Conservation (phyloP, 2,888 invertebrate species). For the Pachliopta kotzebuea region DNA sequence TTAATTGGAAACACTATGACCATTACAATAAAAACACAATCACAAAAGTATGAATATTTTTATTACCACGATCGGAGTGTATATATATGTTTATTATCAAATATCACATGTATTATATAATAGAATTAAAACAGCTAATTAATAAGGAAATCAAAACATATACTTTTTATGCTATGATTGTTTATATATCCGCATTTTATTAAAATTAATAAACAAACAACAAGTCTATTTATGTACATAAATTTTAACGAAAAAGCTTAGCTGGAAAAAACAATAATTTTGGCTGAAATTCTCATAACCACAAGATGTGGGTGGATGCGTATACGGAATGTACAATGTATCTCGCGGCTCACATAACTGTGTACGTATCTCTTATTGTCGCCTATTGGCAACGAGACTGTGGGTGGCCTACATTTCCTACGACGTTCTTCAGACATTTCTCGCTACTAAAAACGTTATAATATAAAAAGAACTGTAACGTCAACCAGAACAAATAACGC, state of each 20-base stretch:
- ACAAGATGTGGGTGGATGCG: conserved; percentile 11
- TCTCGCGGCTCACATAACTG: conserved; percentile 18
- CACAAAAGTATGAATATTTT: no score
- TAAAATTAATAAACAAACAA: no score
- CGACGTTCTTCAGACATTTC: conserved; percentile 22
- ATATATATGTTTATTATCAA: no score
- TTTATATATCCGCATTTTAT: no score
- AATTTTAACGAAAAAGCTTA: conserved; percentile 1
- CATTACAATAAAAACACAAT: no score
- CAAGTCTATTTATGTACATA: background rate
- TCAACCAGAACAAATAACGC: background rate
- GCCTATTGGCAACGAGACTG: conserved; percentile 26
- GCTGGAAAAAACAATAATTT: conserved; percentile 3
- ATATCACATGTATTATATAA: no score
- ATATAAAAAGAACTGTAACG: conserved; percentile 15
- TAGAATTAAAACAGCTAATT: no score
- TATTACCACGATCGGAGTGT: no score
- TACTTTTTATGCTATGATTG: no score
- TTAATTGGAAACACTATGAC: no score
- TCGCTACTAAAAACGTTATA: conserved; percentile 22
- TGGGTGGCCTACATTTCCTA: conserved; percentile 28
- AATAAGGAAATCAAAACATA: no score
- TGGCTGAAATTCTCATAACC: conserved; percentile 21
- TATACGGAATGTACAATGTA: conserved; percentile 6
- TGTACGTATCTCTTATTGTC: conserved; percentile 24